Conservation (phyloP, 2,888 invertebrate species). For the Agriotes lineatus region DNA sequence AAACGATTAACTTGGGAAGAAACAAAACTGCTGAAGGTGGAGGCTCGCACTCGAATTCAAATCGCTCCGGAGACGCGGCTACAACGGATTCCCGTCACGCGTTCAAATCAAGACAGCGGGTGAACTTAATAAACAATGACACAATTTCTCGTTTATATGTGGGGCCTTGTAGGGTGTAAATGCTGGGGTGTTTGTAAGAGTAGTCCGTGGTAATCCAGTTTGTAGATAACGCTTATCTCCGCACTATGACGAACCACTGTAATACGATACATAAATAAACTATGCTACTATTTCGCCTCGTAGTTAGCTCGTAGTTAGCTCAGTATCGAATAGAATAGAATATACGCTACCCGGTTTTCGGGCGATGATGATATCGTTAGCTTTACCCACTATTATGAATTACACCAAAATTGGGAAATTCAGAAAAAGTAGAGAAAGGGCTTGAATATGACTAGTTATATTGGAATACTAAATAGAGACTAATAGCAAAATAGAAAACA, state of each 20-base stretch:
- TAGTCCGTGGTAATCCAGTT: constrained; percentile 47
- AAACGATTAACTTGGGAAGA: constrained; percentile 31
- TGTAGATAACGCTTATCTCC: constrained; percentile 49
- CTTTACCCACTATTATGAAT: no score
- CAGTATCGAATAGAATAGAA: no score
- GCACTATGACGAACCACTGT: constrained; percentile 36
- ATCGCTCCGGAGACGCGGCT: constrained; percentile 32
- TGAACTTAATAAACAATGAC: constrained; percentile 51
- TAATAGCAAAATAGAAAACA: no score
- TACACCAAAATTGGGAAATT: no score
- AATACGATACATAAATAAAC: constrained; percentile 32
- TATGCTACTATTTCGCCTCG: constrained; percentile 7
- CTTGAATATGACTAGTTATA: no score
- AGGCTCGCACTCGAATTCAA: constrained; percentile 31
- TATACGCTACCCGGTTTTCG: no score
- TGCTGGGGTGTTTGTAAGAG: constrained; percentile 38
- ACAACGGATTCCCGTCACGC: constrained; percentile 50
- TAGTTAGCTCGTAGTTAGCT: not conserved
- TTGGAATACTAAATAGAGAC: no score
- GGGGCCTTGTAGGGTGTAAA: constrained; percentile 43
- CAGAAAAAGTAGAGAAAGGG: no score
- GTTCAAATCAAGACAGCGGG: constrained; percentile 49
- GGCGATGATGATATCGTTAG: no score
- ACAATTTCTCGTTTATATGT: constrained; percentile 49
- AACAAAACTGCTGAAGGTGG: constrained; percentile 6